Percentiles rank a stretch among this genome's conserved stretches.
Evolutionary conservation across 2,888 invertebrate genomes (phyloP).

Genomic region (Polymixis lichenea): DNA sequence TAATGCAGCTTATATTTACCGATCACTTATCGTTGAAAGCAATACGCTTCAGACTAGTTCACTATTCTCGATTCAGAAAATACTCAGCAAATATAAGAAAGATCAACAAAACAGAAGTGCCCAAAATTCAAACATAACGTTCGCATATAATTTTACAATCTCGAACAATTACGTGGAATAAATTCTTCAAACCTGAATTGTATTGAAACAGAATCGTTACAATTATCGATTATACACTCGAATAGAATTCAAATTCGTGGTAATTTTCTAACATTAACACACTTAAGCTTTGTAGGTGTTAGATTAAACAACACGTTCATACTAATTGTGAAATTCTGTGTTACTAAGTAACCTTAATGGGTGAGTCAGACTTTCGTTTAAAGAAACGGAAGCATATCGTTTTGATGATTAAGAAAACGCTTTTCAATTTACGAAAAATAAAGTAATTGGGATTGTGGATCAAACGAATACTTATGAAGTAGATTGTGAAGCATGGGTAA

Average conservation of each 20-base stretch:
- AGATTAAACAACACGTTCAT: conserved; percentile 47
- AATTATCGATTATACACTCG: conserved; percentile 46
- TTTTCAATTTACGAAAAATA: conserved; percentile 27
- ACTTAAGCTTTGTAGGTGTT: conserved; percentile 36
- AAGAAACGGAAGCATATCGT: conserved; percentile 32
- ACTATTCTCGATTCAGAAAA: conserved; percentile 47
- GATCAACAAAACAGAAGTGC: conserved; percentile 63
- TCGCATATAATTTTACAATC: conserved; percentile 63
- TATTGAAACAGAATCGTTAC: conserved; percentile 37
- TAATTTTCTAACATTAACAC: conserved; percentile 54
- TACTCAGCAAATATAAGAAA: conserved; percentile 53
- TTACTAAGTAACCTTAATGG: conserved; percentile 53
- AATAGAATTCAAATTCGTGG: conserved; percentile 40
- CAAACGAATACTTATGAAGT: conserved; percentile 13
- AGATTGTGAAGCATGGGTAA: background rate
- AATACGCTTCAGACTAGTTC: conserved; percentile 39
- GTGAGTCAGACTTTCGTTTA: conserved; percentile 47
- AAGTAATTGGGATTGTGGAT: conserved; percentile 24
- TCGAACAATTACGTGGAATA: conserved; percentile 41
- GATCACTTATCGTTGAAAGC: conserved; percentile 49
- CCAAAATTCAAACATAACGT: conserved; percentile 67
- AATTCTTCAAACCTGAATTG: conserved; percentile 23
- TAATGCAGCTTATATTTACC: conserved; percentile 52
- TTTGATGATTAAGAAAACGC: conserved; percentile 21
- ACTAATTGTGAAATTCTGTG: conserved; percentile 58